Base-by-base conservation (phyloP, 2,888 invertebrate species). In the Asteroscopus sphinx region DNA sequence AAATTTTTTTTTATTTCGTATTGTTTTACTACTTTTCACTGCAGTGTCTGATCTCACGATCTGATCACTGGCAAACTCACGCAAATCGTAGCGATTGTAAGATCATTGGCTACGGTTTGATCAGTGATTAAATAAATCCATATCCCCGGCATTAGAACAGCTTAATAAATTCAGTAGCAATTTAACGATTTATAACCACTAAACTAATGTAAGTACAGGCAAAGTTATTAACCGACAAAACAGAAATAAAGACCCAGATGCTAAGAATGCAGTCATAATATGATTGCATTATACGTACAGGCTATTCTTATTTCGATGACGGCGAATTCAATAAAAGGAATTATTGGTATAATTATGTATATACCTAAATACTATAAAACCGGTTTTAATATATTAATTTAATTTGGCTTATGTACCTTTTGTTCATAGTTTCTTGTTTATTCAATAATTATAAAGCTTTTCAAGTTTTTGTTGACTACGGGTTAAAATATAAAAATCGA, bases 151-250 rank as follows among this genome's bases (percentile, higher is more conserved):
- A 40, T 64, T 33, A 25, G 13, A 65, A 47, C 39, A 57, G 65
- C 65, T 65, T 57, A 64, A 67, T 67, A 67, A 67, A 67, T 70
- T 64, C 47, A 48, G 65, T 70, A 65, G 71, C 44, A 57, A 64
- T 70, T 69, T 69, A 66, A 36, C 65, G 57, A 66, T 69, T 66
- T 64, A 64, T 70, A 52, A 57, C 65, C 40, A 47, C 42, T 66
- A 44, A 47, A 56, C 16, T 45, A 64, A 64, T 52, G 39, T 51
- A 49, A 15, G n/a, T 37, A 63, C 33, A 57, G 37, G 36, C 45
- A 57, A 70, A 56, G 51, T 57, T 57, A 67, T 70, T 64, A 52
- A 56, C 39, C 39, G 44, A 28, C 40, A 36, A 32, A 11, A 16
- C 37, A 70, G 65, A 57, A 65, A 65, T 67, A 64, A 67, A 48